Base-by-base conservation (phyloP, 2,113 vertebrate species). In the Lota lota region DNA sequence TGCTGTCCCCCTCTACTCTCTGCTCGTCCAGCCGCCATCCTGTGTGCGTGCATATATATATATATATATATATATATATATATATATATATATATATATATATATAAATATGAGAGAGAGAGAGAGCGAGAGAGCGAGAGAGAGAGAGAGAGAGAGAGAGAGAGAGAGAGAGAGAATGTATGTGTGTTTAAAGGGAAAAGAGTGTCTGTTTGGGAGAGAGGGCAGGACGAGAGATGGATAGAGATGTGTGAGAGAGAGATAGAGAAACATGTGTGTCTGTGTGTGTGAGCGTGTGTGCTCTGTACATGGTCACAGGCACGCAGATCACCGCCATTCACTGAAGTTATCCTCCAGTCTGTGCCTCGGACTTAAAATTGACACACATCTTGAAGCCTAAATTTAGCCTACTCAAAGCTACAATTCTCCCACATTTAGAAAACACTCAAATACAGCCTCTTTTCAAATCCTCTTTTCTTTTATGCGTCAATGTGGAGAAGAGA, bases 331-430 rank as follows among this genome's bases (percentile, higher is more conserved):
- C 79, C 80, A 86, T 88, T 86, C 80, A 85, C 80, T 62, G 78
- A 81, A 76, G 71, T 82, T 63, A 10, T 50, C 63, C 22, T 24
- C 24, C 40, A 33, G 76, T 80, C 79, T 58, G 22, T 79, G 67
- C 79, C 70, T 75, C 78, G 78, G 71, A 78, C 81, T 84, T 86
- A 85, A 89, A 88, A 88, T 83, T 81, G 87, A 84, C 70, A 77
- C 78, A 67, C 77, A 80, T 79, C 85, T 85, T 83, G 16, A 56
- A 83, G 82, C 79, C 85, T 80, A 82, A 87, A 56, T 56, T 56
- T 56, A 47, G 40, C 53, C 53, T 17, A 56, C 53, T 17, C 16
- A 17, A 56, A 88, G 83, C 72, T 4, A 8, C 70, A 20, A 75
- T 66, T 69, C 70, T 72, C 73, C 72, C 59, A 67, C 79, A 80